phyloP scores from a whole-genome alignment of 2,888 invertebrate species.

The Amiota communis region DNA sequence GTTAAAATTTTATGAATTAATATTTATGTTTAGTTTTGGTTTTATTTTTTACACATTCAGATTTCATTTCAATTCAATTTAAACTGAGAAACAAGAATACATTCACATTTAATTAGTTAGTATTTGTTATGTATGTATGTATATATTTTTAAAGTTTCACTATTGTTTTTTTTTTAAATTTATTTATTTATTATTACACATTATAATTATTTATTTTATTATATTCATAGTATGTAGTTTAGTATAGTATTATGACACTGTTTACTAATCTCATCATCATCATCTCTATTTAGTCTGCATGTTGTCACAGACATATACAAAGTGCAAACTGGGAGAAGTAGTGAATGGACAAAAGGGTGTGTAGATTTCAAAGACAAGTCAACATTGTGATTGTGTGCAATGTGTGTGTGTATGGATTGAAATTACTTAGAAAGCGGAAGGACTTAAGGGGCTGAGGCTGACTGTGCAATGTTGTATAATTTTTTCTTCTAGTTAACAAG shows the following conservation, averaged over 20 bases:
- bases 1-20: no score
- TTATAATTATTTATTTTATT: background rate
- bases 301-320: no score
- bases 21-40: conserved; percentile 41
- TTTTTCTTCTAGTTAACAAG: conserved; percentile 62
- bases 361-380: background rate
- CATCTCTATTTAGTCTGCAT: no score
- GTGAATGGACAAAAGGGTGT: background rate
- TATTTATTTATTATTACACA: no score
- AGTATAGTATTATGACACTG: no score
- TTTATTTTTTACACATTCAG: conserved; percentile 61
- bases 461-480: conserved; percentile 13
- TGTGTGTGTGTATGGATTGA: conserved; percentile 38
- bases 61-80: conserved; percentile 42
- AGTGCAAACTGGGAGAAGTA: no score
- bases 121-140: conserved; percentile 1
- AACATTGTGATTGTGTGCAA: background rate
- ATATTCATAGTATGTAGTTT: background rate
- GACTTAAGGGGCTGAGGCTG: no score
- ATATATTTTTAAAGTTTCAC: conserved; percentile 11
- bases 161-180: conserved; percentile 9
- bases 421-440: conserved; percentile 34
- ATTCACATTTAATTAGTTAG: conserved; percentile 1
- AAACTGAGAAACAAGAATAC: background rate
- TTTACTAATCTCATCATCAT: no score